Base-by-base conservation (phyloP, 2,797 vertebrate species). In the Typhlichthys subterraneus region DNA sequence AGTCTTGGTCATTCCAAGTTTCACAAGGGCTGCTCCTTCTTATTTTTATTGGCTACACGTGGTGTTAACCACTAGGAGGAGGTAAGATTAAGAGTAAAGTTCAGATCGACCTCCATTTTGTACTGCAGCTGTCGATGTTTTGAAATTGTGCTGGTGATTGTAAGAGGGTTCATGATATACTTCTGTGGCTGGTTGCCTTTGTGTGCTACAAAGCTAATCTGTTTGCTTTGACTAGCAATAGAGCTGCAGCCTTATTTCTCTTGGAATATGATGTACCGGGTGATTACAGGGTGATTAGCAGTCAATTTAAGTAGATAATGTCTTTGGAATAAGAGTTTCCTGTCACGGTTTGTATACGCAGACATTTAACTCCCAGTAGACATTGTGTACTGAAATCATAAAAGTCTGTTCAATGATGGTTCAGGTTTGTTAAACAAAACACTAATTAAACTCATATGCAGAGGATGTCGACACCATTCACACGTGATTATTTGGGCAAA, bases 251-350 rank as follows among this genome's bases (percentile, higher is more conserved):
- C 47, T 57, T 69, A 70, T 80, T 77, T 82, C 15, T 52, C 47
- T 4, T 62, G 54, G 46, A 81, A 81, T 80, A 83, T 51, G 75
- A 61, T 64, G 45, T 33, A 68, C 65, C 53, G 51, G 72, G 64
- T 83, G 61, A 67, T 59, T 53, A 63, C 38, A 42, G 57, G 15
- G 56, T 29, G 57, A 79, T 79, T 60, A 79, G 52, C 3, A 1
- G 47, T 53, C 45, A 57, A 70, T 75, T 64, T 63, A 49, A 67
- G 58, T 10, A 13, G 0, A 63, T 63, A 55, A 48, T 4, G 45
- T 63, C 19, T 71, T 57, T 52, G 19, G 70, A 61, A 63, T 53
- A 58, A 12, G 14, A 3, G 7, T 65, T 72, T 73, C 55, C 33
- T 65, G 53, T 77, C 61, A 61, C 29, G 61, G 53, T 14, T 45